Conservation (phyloP, 2,888 invertebrate species). For the Eugnorisma glareosa region DNA sequence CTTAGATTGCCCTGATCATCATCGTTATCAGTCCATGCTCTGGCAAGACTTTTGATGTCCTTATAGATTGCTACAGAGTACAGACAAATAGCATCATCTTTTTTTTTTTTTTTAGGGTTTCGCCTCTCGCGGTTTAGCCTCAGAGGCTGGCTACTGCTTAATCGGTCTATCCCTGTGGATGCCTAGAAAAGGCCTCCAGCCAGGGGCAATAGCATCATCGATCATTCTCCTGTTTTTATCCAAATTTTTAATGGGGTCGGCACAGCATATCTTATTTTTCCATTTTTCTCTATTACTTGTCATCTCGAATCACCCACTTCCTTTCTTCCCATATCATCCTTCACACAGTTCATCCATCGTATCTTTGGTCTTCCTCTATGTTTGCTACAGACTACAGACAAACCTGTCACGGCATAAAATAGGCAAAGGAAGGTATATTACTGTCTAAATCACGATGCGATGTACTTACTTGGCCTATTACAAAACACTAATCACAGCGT, state of each 20-base stretch:
- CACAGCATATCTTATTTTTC: not conserved
- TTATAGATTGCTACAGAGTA: not conserved
- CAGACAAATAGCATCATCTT: not conserved
- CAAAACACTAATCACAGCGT: not conserved
- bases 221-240: not conserved
- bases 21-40: not conserved
- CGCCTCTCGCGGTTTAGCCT: too few species aligned
- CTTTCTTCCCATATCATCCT: not conserved
- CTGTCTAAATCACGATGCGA: not conserved
- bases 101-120: too few species aligned
- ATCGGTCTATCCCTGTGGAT: too few species aligned
- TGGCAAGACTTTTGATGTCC: too few species aligned
- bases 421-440: not conserved
- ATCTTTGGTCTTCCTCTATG: not conserved
- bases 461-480: not conserved
- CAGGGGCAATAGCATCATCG: too few species aligned
- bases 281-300: not conserved
- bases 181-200: too few species aligned
- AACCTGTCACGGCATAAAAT: not conserved
- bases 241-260: not conserved
- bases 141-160: too few species aligned
- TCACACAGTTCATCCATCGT: not conserved
- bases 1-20: not conserved
- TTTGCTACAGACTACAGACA: not conserved
- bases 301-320: not conserved